A percentile compares a stretch with the other conserved stretches of the same genome.
These are phyloP conservation scores for Pollicipes pollicipes DNA, from an alignment of 1,140 invertebrate species.

Conservation along the genomic window DNA sequence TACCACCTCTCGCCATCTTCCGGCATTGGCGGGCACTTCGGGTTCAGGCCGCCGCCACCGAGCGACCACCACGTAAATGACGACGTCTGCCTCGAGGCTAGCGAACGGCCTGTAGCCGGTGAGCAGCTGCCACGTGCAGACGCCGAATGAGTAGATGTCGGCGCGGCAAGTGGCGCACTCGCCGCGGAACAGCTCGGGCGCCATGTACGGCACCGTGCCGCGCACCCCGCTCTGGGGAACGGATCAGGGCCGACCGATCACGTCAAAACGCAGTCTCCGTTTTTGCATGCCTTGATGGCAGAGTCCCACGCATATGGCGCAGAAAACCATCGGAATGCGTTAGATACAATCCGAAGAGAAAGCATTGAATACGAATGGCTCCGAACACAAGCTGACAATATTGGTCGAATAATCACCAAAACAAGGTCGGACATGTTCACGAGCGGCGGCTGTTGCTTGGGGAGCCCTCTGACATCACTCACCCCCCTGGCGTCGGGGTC, in stretches of 20 bases:
- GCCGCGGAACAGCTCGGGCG: constrained; percentile 3
- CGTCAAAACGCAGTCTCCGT: too few species aligned
- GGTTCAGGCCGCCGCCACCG: background rate
- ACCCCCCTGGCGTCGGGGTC: background rate
- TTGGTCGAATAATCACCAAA: too few species aligned
- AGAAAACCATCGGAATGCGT: too few species aligned
- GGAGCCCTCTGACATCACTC: too few species aligned
- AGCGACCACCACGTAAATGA: constrained; percentile 2
- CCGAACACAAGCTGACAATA: too few species aligned
- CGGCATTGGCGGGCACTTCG: background rate
- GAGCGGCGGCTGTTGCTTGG: too few species aligned
- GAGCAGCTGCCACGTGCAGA: background rate
- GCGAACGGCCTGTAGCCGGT: background rate
- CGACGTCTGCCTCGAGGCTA: background rate
- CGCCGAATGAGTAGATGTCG: background rate
- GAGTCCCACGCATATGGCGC: too few species aligned
- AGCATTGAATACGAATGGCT: too few species aligned
- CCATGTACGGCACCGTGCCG: constrained; percentile 3
- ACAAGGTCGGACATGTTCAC: too few species aligned
- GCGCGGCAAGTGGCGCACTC: background rate
- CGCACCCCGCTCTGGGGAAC: background rate
- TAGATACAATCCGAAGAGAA: too few species aligned
- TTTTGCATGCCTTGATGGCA: too few species aligned
- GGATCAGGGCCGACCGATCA: background rate
- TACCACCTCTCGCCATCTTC: background rate